These are phyloP conservation scores for Pecten maximus DNA, from an alignment of 2,888 invertebrate species.

Conservation along the genomic window DNA sequence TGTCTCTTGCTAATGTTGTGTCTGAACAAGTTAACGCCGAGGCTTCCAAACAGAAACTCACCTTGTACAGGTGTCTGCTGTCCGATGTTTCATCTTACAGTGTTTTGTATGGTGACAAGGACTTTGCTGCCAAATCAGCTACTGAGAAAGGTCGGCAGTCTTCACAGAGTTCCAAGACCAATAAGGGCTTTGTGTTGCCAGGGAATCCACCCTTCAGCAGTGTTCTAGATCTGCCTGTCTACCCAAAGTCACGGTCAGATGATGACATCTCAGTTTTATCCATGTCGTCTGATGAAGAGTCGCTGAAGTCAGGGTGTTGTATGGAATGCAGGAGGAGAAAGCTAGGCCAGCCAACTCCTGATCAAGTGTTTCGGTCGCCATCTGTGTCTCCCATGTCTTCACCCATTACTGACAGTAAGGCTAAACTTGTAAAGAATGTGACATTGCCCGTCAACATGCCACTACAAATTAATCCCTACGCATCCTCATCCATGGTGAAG, in stretches of 20 bases:
- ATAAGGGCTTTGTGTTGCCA: background rate
- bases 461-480: constrained; percentile 30
- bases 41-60: constrained; percentile 67
- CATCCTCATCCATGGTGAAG: constrained; percentile 18
- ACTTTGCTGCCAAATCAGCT: constrained; percentile 1
- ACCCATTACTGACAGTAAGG: constrained; percentile 5
- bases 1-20: constrained; percentile 67
- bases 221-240: constrained; percentile 15
- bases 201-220: background rate
- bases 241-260: constrained; percentile 48
- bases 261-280: constrained; percentile 65
- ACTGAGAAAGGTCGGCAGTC: background rate
- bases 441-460: constrained; percentile 10
- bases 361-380: background rate
- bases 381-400: constrained; percentile 2
- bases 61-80: constrained; percentile 68
- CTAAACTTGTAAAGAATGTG: background rate
- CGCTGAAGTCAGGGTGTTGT: constrained; percentile 58
- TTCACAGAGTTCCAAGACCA: background rate
- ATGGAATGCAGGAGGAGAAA: constrained; percentile 51
- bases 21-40: constrained; percentile 74
- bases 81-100: constrained; percentile 58
- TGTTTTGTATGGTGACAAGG: background rate
- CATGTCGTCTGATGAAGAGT: constrained; percentile 68
- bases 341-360: constrained; percentile 37